Evolutionary conservation across 2,113 vertebrate genomes (phyloP).

Genomic region (Odobenus rosmarus): DNA sequence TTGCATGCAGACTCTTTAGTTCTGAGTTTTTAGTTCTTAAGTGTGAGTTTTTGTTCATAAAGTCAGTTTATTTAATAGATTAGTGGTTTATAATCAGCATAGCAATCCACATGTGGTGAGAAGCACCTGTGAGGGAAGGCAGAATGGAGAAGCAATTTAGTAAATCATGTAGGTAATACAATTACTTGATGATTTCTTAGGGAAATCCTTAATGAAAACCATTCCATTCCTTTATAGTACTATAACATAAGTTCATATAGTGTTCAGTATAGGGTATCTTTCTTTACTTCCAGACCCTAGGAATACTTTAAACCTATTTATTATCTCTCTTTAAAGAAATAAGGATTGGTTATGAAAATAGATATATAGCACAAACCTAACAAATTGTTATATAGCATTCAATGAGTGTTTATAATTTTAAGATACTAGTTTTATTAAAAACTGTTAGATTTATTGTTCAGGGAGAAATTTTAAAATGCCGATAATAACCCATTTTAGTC

Average conservation of each 20-base stretch:
- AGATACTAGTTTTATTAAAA: slow-evolving; percentile 46
- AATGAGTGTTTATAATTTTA: slow-evolving; percentile 24
- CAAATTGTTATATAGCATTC: slow-evolving; percentile 3
- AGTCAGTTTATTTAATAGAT: background rate
- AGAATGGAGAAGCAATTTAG: background rate
- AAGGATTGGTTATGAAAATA: slow-evolving; percentile 31
- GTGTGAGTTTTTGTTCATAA: background rate
- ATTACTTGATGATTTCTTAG: background rate
- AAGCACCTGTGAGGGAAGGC: background rate
- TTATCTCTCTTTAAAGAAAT: background rate
- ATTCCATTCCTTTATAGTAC: background rate
- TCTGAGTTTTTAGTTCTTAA: background rate
- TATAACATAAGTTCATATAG: background rate
- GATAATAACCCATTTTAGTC: slow-evolving; percentile 52
- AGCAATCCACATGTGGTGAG: background rate
- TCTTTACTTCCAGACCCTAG: background rate
- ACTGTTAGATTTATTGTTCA: slow-evolving; percentile 46
- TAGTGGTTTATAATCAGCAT: background rate
- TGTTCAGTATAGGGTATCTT: background rate
- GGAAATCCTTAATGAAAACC: background rate
- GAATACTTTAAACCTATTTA: background rate
- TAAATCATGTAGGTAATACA: background rate
- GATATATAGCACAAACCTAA: background rate
- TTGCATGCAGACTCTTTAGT: background rate
- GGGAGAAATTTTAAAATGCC: slow-evolving; percentile 3